Evolutionary conservation across 2,113 vertebrate genomes (phyloP), one percentile per base, ranked within the genome.

Genomic region (Syngnathus typhle): DNA sequence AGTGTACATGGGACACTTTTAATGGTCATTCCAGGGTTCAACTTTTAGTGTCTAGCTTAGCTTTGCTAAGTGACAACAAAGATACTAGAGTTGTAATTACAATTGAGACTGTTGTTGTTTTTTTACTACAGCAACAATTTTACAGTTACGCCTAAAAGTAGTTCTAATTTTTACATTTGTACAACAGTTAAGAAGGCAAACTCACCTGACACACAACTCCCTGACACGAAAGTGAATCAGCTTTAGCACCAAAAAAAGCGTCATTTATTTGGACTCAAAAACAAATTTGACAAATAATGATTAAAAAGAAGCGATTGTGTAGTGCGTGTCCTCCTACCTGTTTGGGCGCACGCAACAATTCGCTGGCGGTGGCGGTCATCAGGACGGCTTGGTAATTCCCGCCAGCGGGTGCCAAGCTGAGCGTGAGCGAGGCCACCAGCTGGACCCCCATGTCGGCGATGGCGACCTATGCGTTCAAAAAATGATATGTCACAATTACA

Each of bases 381-480:
- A 95, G 81, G 0, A 98, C 79, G 39, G 92, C 93, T 78, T 93
- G 92, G 65, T 84, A 90, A 58, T 91, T 94, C 0, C 83, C 91
- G 64, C 92, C 87, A 82, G 93, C 95, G 15, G 80, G 78, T 52
- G 92, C 91, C 58, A 98, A 78, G 56, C 92, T 92, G 46, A 98
- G 73, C 0, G 94, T 92, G 70, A 99, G 62, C 60, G 95, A 94
- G 0, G 93, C 88, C 21, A 98, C 93, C 19, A 98, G 84, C 71
- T 99, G 97, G 4, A 96, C 90, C 0, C 95, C 93, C 27, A 99
- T 85, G 56, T 99, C 96, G 1, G 88, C 87, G 38, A 99, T 95
- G 74, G 94, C 95, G 77, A 99, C 95, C 88, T 89, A 13, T 7
- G 71, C 21, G 41, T 43, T 32, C 3, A 32, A 43, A 7, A 10